Percentiles rank a stretch among this genome's conserved stretches.
Conservation (phyloP, 2,113 vertebrate species). For the Laticauda laticaudata region DNA sequence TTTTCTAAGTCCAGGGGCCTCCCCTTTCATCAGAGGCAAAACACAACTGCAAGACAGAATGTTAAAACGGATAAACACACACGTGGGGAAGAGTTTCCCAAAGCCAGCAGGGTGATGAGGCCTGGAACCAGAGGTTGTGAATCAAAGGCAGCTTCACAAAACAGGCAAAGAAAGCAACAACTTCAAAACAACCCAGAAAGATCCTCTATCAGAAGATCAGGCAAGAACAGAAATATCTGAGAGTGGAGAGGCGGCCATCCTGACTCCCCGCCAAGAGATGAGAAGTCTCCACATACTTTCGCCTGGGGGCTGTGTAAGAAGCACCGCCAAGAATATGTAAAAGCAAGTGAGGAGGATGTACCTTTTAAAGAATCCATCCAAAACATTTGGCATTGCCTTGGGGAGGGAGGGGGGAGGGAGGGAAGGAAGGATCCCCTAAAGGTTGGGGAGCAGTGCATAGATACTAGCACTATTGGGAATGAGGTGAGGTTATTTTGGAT, state of each 20-base stretch:
- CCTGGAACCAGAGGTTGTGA: background rate
- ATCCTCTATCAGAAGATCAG: no score
- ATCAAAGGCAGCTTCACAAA: background rate
- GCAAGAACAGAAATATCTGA: background rate
- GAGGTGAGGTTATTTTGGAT: background rate
- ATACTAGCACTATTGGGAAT: background rate
- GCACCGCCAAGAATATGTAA: background rate
- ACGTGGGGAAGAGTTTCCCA: background rate
- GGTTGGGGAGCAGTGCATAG: slow-evolving; percentile 19
- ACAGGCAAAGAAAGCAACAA: background rate
- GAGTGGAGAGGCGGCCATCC: background rate
- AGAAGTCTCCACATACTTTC: background rate
- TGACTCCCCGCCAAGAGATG: background rate
- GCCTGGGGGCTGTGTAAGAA: background rate
- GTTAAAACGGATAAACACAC: background rate
- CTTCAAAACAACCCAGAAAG: background rate
- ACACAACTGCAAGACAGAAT: background rate
- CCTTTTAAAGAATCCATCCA: background rate
- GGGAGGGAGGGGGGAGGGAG: background rate
- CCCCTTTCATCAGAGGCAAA: background rate
- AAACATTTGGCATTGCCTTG: slow-evolving; percentile 1
- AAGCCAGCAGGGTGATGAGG: background rate
- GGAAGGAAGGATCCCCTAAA: background rate
- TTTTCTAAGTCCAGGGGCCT: background rate
- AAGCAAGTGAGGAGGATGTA: background rate